Base-by-base conservation (phyloP, 2,113 vertebrate genomes). In the Phrynosoma platyrhinos region DNA sequence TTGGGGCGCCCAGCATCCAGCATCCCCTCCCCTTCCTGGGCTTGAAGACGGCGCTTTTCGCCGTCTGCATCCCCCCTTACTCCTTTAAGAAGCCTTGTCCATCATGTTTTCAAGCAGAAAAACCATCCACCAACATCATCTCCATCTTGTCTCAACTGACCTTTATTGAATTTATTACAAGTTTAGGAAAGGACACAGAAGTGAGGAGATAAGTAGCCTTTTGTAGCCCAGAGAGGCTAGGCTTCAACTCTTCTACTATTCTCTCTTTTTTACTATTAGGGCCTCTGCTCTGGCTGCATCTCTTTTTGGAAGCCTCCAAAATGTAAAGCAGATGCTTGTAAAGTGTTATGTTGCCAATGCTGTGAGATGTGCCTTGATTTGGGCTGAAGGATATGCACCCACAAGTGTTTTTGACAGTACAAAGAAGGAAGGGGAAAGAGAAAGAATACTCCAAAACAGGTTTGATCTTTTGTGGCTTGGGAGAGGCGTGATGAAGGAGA, bases 281-380 rank as follows among this genome's bases (percentile, higher is more conserved):
- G 30, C 23, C 23, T 80, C 69, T 89, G 86, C 75, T 82, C 89
- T 72, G 30, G 30, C 80, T 86, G 40, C 2, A 36, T 12, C 42
- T 52, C 79, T 23, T 64, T 87, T 79, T 27, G 42, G 62, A 69
- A 55, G 21, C 16, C 52, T 58, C 58, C 75, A 76, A 79, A 81
- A 89, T 85, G 68, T 42, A 53, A 80, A 81, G n/a, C 83, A 81
- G 83, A 81, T 85, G 68, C 13, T 23, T 30, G 40, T 62, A n/a
- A 23, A 79, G 40, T 16, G 47, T 12, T 42, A 36, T 64, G 9
- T 52, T 69, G 36, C 42, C 79, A 86, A 32, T 20, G 36, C 40
- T 55, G 53, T 55, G 62, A 83, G 53, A 72, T 52, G 53, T 32
- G 77, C 81, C 68, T 18, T 7, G 23, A 71, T 42, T 82, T 42